Evolutionary conservation across 2,797 vertebrate species (phyloP), one percentile per base, ranked within the genome.

Genomic region (Anguilla marmorata): DNA sequence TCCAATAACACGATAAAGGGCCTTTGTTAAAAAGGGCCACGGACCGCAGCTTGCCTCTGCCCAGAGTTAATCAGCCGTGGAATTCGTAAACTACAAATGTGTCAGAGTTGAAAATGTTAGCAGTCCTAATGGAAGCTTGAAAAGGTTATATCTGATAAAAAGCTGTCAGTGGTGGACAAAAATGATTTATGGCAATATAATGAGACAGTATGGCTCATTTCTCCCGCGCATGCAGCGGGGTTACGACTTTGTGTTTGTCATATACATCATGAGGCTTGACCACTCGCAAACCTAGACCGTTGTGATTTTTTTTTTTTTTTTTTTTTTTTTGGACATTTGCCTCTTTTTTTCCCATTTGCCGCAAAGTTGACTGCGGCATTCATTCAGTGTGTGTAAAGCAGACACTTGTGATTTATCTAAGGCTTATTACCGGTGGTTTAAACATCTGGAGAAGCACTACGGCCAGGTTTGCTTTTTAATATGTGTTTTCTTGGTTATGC

Each of bases 71-170:
- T 99, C 98, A 98, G 97, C 97, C 97, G 97, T 97, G 97, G 96
- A 95, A 98, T 98, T 97, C 96, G 95, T 97, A 98, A 98, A 98
- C 97, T 97, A 96, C 96, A 91, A 96, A 95, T 96, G 96, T 98
- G 97, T 98, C 98, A 98, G 96, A 98, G 97, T 97, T 98, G 97
- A 97, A 98, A 98, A 98, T 98, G 98, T 98, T 98, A 97, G 97
- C 96, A 90, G 95, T 97, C 96, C 96, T 98, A 97, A 98, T 97
- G 97, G 97, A 97, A 96, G 97, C 98, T 98, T 98, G 97, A 98
- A 99, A 99, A 99, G 98, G 98, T 99, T 99, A 99, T 96, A 97
- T 97, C 97, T 98, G 98, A 99, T 98, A 98, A 98, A 96, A 98
- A 98, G 96, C 97, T 97, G 98, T 99, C 98, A 98, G 95, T 94